Evolutionary conservation across 2,797 vertebrate species (phyloP).

Genomic region (Phoxinus dragarum): DNA sequence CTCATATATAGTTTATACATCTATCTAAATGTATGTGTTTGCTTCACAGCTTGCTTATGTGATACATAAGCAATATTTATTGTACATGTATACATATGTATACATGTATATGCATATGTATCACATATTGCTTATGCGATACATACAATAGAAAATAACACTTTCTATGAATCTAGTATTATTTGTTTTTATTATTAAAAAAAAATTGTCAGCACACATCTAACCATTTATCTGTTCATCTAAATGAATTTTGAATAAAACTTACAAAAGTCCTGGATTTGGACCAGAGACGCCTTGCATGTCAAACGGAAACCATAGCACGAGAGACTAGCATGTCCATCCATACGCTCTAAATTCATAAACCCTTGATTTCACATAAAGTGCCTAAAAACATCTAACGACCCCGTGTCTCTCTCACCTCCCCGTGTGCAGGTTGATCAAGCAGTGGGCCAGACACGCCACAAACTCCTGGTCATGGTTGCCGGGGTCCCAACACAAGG

Average conservation of each 20-base stretch:
- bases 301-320: background rate
- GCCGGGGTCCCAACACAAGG: constrained; percentile 94
- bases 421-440: constrained; percentile 93
- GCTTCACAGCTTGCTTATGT: background rate
- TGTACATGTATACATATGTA: too few relatives aligned
- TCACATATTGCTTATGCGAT: too few relatives aligned
- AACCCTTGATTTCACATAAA: background rate
- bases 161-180: background rate
- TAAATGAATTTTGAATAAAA: background rate
- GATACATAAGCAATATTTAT: too few relatives aligned
- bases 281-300: background rate
- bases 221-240: background rate
- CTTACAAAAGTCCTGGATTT: background rate
- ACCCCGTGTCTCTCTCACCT: constrained; percentile 78
- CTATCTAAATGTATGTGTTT: background rate
- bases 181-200: background rate
- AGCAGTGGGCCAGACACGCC: constrained; percentile 94
- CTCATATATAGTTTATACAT: background rate
- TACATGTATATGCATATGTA: too few relatives aligned
- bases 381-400: background rate
- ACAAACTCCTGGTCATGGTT: constrained; percentile 99
- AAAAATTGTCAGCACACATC: background rate
- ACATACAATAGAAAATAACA: background rate
- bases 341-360: background rate
- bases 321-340: background rate